Evolutionary conservation across 2,113 vertebrate species (phyloP).

Genomic region (Stictonetta naevosa): DNA sequence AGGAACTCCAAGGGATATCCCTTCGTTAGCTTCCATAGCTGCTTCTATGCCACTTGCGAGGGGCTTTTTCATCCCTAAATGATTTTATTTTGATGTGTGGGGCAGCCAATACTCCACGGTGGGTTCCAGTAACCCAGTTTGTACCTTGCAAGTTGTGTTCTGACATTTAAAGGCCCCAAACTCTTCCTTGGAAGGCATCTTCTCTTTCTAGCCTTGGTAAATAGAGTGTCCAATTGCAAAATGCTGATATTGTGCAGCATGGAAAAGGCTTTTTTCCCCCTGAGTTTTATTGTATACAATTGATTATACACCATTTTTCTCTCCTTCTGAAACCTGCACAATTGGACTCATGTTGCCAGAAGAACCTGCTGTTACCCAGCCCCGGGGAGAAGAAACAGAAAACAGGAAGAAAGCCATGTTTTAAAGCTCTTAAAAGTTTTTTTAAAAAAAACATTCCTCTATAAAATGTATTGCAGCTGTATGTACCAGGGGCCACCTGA

Average conservation of each 20-base stretch:
- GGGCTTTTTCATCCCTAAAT: neutral
- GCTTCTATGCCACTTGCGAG: neutral
- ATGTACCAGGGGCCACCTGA: neutral
- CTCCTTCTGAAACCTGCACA: conserved; percentile 70
- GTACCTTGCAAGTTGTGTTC: neutral
- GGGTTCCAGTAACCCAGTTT: neutral
- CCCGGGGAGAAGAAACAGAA: conserved; percentile 60
- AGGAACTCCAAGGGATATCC: neutral
- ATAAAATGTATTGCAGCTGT: conserved; percentile 12
- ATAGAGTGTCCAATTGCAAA: conserved; percentile 66
- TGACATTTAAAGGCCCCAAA: neutral
- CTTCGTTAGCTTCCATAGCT: neutral
- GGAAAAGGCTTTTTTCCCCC: conserved; percentile 67
- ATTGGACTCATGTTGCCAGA: conserved; percentile 68
- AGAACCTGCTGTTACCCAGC: conserved; percentile 72
- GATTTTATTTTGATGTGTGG: neutral
- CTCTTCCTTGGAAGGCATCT: conserved; percentile 31
- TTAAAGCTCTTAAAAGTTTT: conserved; percentile 62
- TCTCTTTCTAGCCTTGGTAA: conserved; percentile 32
- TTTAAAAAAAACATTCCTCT: neutral
- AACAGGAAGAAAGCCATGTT: conserved; percentile 59
- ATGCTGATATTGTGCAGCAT: conserved; percentile 64
- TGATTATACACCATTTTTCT: conserved; percentile 70
- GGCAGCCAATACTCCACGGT: neutral
- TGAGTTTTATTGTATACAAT: conserved; percentile 64